These are phyloP conservation scores for Magallana nippona DNA, from an alignment of 2,888 invertebrate species.

Conservation along the genomic window DNA sequence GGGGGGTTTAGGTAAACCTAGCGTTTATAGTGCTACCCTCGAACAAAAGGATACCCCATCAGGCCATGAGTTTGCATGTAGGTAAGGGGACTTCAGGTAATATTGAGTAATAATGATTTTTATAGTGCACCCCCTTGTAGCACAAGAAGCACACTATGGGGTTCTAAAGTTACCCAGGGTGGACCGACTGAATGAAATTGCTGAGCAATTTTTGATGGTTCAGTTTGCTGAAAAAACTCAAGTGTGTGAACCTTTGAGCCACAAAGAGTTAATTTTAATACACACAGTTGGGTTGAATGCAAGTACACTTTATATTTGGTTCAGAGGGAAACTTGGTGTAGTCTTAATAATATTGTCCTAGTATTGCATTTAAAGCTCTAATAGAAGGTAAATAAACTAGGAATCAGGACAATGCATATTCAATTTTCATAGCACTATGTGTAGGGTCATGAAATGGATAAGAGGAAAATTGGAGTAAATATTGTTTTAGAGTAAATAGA, in stretches of 20 bases:
- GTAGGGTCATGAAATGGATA: too few species aligned
- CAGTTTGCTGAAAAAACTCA: not conserved
- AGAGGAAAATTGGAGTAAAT: not conserved
- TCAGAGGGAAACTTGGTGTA: too few species aligned
- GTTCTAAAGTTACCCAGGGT: not conserved
- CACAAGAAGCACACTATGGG: constrained; percentile 11
- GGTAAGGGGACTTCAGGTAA: not conserved
- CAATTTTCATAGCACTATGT: too few species aligned
- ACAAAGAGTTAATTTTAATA: not conserved
- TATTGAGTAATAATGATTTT: not conserved
- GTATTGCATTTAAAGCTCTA: not conserved
- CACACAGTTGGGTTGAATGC: not conserved
- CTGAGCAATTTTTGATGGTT: not conserved
- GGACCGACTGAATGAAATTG: constrained; percentile 18
- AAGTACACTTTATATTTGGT: too few species aligned
- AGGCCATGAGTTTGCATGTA: not conserved
- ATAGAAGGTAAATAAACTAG: not conserved
- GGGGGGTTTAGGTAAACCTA: too few species aligned
- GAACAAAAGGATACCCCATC: too few species aligned
- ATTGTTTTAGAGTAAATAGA: not conserved
- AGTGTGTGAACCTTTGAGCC: not conserved
- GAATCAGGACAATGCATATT: not conserved
- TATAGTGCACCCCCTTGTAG: constrained; percentile 8
- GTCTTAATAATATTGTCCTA: too few species aligned
- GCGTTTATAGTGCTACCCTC: too few species aligned